Conservation (phyloP, 2,113 vertebrate genomes). For the Alethe diademata region DNA sequence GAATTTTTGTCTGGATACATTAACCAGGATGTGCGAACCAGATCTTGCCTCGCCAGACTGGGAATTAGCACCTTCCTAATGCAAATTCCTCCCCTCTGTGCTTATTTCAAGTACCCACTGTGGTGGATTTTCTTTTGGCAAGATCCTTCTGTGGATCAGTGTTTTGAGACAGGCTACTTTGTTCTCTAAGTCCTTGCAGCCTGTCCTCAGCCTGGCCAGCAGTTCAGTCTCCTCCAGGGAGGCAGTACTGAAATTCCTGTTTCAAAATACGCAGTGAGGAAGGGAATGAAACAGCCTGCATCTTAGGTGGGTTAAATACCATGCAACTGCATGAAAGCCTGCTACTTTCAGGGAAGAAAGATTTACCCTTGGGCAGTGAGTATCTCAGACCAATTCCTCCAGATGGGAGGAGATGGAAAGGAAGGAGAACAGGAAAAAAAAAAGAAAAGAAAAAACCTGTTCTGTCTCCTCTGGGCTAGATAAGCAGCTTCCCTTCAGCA, state of each 20-base stretch:
- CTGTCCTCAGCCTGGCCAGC: background rate
- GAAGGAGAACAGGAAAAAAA: background rate
- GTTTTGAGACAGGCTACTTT: background rate
- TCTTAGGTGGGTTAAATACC: background rate
- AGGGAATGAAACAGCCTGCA: background rate
- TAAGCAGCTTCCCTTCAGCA: background rate
- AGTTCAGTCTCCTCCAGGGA: background rate
- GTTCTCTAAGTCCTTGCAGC: background rate
- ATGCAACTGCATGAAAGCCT: background rate
- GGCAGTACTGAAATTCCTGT: background rate
- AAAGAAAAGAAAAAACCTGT: background rate
- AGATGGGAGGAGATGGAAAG: background rate
- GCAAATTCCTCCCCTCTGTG: background rate
- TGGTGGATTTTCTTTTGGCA: background rate
- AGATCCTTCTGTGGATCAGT: background rate
- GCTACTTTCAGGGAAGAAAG: background rate
- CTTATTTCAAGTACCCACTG: background rate
- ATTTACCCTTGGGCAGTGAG: background rate
- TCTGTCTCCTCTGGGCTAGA: slow-evolving; percentile 10
- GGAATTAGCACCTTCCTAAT: background rate
- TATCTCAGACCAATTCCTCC: background rate
- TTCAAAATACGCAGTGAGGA: background rate
- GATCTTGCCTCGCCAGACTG: fast-evolving
- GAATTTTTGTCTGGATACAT: background rate
- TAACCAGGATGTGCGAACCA: background rate